Evolutionary conservation across 2,888 invertebrate species (phyloP).

Genomic region (Agriopis leucophaearia): DNA sequence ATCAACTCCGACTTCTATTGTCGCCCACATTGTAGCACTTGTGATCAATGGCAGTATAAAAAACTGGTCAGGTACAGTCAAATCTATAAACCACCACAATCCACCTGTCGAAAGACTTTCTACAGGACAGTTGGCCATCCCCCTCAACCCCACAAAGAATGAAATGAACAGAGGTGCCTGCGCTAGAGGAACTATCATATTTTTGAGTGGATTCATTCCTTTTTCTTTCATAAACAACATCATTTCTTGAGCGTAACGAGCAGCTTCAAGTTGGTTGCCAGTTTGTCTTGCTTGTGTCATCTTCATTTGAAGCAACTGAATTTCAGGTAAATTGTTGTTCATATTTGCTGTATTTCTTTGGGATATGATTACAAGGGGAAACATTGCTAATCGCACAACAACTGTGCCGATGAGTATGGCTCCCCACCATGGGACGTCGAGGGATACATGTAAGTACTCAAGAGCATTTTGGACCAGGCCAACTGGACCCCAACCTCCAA

Average conservation of each 20-base stretch:
- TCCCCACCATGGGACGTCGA: conserved; percentile 97
- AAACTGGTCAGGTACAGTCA: conserved; percentile 96
- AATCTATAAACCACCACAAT: conserved; percentile 96
- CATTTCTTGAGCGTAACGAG: conserved; percentile 92
- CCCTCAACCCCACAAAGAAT: conserved; percentile 94
- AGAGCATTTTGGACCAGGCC: conserved; percentile 93
- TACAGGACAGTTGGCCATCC: conserved; percentile 96
- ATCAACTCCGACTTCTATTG: conserved; percentile 94
- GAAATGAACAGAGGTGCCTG: conserved; percentile 97
- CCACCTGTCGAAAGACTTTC: conserved; percentile 96
- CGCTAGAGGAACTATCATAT: conserved; percentile 91
- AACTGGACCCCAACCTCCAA: conserved; percentile 93
- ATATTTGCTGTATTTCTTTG: conserved; percentile 94
- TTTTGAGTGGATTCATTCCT: conserved; percentile 92
- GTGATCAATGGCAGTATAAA: conserved; percentile 95
- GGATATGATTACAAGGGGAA: conserved; percentile 94
- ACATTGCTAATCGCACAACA: conserved; percentile 90
- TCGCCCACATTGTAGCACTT: conserved; percentile 92
- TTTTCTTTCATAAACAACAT: conserved; percentile 93
- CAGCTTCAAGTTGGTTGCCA: conserved; percentile 93
- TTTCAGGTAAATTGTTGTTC: conserved; percentile 94
- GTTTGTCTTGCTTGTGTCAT: conserved; percentile 94
- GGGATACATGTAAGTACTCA: conserved; percentile 93
- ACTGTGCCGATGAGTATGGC: conserved; percentile 94
- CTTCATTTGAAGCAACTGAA: conserved; percentile 93